These are phyloP conservation scores for Plodia interpunctella DNA, from an alignment of 1,140 invertebrate species.

Conservation along the genomic window DNA sequence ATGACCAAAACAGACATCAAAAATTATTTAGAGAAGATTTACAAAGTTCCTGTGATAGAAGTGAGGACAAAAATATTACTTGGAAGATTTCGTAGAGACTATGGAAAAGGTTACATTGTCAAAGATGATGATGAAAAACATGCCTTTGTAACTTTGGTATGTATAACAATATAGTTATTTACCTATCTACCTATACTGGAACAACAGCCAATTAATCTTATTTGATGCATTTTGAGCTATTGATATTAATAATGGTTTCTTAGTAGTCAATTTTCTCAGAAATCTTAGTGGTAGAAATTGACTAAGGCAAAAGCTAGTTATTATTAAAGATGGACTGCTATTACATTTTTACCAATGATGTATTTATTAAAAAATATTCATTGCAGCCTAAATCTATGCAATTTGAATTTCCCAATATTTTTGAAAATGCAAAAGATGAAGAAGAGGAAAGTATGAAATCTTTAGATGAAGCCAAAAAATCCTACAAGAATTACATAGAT, in stretches of 20 bases:
- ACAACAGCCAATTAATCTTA: no score
- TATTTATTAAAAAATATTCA: no score
- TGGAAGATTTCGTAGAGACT: constrained; percentile 78
- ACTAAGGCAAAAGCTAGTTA: no score
- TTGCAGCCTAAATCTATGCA: constrained; percentile 76
- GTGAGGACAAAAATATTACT: constrained; percentile 84
- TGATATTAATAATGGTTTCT: no score
- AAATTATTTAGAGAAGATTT: constrained; percentile 97
- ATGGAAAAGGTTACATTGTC: constrained; percentile 79
- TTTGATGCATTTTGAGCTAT: no score
- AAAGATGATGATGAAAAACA: constrained; percentile 92
- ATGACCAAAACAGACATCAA: constrained; percentile 93
- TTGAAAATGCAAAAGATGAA: constrained; percentile 55
- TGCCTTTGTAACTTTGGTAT: constrained; percentile 89
- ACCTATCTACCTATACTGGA: no score
- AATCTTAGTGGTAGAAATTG: no score
- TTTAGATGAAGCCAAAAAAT: constrained; percentile 69
- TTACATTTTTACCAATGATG: not conserved
- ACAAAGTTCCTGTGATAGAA: constrained; percentile 86
- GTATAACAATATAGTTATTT: constrained; percentile 29
- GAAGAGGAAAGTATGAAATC: constrained; percentile 65
- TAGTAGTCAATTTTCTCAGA: no score
- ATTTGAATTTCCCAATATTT: constrained; percentile 79
- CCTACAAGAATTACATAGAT: constrained; percentile 65
- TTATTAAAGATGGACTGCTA: no score